A percentile compares a stretch with the other conserved stretches of the same genome.
Conservation (phyloP, 2,888 invertebrate genomes). For the Athetis lepigone region DNA sequence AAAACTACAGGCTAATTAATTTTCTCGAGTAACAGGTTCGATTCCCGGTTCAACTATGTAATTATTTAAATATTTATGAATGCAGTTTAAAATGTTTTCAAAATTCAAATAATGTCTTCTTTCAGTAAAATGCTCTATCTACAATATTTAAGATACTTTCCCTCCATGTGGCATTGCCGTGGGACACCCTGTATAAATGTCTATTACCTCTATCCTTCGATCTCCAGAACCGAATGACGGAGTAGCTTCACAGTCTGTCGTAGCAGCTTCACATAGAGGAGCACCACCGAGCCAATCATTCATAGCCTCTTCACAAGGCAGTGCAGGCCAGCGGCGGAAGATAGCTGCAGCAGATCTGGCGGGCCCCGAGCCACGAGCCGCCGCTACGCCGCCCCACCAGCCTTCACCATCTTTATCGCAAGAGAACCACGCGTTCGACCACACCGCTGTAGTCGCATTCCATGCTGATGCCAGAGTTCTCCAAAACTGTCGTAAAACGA, state of each 20-base stretch:
- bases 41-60: too few species aligned
- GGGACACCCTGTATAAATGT: too few species aligned
- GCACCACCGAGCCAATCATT: conserved; percentile 92
- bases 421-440: conserved; percentile 88
- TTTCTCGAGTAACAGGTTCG: too few species aligned
- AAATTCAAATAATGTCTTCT: too few species aligned
- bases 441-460: conserved; percentile 85
- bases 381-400: conserved; percentile 87
- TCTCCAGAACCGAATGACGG: conserved; percentile 72
- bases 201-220: conserved; percentile 77
- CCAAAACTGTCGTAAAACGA: conserved; percentile 89
- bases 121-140: too few species aligned
- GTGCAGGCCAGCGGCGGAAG: conserved; percentile 91
- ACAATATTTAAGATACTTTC: too few species aligned
- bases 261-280: conserved; percentile 79
- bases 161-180: too few species aligned
- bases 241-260: conserved; percentile 83
- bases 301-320: conserved; percentile 94
- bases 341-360: conserved; percentile 91
- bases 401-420: conserved; percentile 80
- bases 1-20: too few species aligned
- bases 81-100: too few species aligned
- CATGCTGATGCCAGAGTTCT: conserved; percentile 87
- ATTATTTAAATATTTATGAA: too few species aligned
- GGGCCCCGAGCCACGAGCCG: conserved; percentile 82